Conservation (phyloP, 2,888 invertebrate species). For the Aromia moschata region DNA sequence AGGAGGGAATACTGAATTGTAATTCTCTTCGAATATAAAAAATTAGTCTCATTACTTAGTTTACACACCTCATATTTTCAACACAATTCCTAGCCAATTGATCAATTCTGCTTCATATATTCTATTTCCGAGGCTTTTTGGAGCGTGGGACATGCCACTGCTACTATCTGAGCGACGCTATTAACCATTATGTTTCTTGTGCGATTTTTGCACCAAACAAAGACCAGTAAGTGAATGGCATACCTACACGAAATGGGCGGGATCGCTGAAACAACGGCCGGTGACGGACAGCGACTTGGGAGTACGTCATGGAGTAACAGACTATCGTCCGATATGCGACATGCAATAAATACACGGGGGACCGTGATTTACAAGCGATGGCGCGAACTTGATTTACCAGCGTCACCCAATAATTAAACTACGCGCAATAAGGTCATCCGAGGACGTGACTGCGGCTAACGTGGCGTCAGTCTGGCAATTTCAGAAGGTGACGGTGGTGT, state of each 20-base stretch:
- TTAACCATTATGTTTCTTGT: slow-evolving; percentile 16
- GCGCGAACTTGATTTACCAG: slow-evolving; percentile 28
- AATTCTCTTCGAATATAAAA: too few relatives aligned
- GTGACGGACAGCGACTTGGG: slow-evolving; percentile 32
- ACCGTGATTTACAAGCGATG: slow-evolving; percentile 27
- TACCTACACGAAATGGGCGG: slow-evolving; percentile 36
- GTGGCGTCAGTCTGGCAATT: too few relatives aligned
- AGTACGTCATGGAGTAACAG: slow-evolving; percentile 35
- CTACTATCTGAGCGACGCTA: too few relatives aligned
- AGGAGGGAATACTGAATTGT: too few relatives aligned
- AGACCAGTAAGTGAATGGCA: slow-evolving; percentile 34
- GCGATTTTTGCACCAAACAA: slow-evolving; percentile 27
- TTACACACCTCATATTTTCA: too few relatives aligned
- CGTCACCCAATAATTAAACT: slow-evolving; percentile 32
- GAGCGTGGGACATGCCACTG: too few relatives aligned
- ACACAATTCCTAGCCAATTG: too few relatives aligned
- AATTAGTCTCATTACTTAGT: too few relatives aligned
- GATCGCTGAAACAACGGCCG: slow-evolving; percentile 23
- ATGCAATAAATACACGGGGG: slow-evolving; percentile 34
- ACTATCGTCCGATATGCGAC: slow-evolving; percentile 33
- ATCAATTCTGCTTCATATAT: too few relatives aligned
- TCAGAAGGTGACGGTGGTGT: too few relatives aligned
- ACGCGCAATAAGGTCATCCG: slow-evolving; percentile 9
- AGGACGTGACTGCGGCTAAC: too few relatives aligned
- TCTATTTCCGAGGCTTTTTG: too few relatives aligned